Base-by-base conservation (phyloP, 2,888 invertebrate genomes). In the Ennomos quercinarius region DNA sequence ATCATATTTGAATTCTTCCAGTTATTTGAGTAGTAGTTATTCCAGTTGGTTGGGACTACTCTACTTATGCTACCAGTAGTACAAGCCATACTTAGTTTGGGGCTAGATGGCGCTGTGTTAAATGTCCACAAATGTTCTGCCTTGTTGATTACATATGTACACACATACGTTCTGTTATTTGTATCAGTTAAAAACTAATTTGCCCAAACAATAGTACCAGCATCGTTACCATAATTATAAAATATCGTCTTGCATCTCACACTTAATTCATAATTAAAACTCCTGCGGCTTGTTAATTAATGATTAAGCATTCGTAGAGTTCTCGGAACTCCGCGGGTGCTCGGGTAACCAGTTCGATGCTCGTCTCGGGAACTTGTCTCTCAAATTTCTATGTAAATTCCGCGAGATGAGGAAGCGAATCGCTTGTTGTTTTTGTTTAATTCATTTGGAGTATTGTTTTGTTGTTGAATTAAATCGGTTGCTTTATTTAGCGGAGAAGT, bases 311-410 rank as follows among this genome's bases (percentile, higher is more conserved):
- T 66, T 70, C 62, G 73, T 69, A 63, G 63, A 77, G 68, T 79
- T 81, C 62, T 38, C 52, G 61, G 73, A 81, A 77, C 74, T 77
- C 74, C 73, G 66, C 46, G 69, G 68, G 76, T 61, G 70, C 73
- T 66, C 46, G 69, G 68, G 76, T 61, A 70, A 60, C 67, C 68
- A 66, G 81, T 84, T 85, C 81, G 84, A 83, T 81, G 81, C 78
- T 74, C 68, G 67, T 55, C 63, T 65, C 58, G 71, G 61, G 72
- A 67, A 78, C 78, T 81, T 80, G 48, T 58, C 53, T 53, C 74
- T 74, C 73, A 76, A 80, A 85, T 86, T 84, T 82, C 81, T 80
- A 84, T 85, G 83, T 77, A 79, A 86, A 84, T 86, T 61, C 66
- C 13, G 45, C 59, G 61, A 67, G 64, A 69, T 69, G 73, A 69